Evolutionary conservation across 2,113 vertebrate genomes (phyloP), one percentile per base, ranked within the genome.

Genomic region (Xenopus laevis): DNA sequence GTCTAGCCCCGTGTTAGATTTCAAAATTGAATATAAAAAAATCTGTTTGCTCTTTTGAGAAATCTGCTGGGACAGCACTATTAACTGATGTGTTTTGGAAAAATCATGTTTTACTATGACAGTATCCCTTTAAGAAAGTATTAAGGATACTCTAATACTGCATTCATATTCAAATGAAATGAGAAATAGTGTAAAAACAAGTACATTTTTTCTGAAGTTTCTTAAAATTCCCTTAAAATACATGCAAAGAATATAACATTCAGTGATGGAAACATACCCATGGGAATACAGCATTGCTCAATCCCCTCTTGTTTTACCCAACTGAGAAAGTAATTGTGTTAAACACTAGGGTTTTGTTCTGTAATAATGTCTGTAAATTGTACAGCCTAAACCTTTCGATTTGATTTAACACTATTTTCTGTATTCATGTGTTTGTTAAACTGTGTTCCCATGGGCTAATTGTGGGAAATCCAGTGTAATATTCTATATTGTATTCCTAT

Each of bases 341-440:
- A 77, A 64, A 70, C 74, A 64, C 74, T 70, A 70, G 74, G 47
- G 74, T 64, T 70, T 77, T 21, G 11, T 64, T 77, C 30, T 27
- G 27, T 45, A 69, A 69, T 77, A 44, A 70, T 57, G 64, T 64
- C 59, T 57, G 46, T 40, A 64, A 68, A 69, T 62, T 45, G 50
- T 13, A 18, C 67, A 64, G 59, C 8, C 74, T 57, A 44, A 64
- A 77, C 74, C 67, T 63, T 64, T 69, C 52, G 13, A 70, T 77
- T 77, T 46, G 55, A 68, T 77, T 77, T 77, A 77, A 77, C 74
- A 77, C 74, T 46, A 69, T 77, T 70, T 77, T 77, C 62, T 77
- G 68, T 77, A 77, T 77, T 68, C 74, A 69, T 70, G 59, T 77
- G 74, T 77, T 70, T 69, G 60, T 27, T 21, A 30, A 69, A 70